phyloP scores from a whole-genome alignment of 2,888 invertebrate genomes.

The Pollenia angustigena region DNA sequence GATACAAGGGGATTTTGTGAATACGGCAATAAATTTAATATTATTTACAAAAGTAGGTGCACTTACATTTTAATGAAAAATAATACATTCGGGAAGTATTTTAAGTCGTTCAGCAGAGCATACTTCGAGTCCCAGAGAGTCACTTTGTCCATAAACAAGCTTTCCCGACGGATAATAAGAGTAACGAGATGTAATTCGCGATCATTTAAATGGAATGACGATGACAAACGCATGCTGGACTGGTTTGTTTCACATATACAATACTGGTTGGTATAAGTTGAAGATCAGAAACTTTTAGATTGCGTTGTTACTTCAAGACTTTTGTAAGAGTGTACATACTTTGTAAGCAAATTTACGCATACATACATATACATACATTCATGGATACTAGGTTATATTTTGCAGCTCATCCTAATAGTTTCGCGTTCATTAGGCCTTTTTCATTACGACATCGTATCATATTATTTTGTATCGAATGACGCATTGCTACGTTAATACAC shows the following conservation, averaged over 20 bases:
- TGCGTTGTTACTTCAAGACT: constrained; percentile 43
- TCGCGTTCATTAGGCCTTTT: constrained; percentile 50
- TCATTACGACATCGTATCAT: constrained; percentile 53
- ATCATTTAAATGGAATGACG: too few species aligned
- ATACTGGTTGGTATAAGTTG: constrained; percentile 12
- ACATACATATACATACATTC: not conserved
- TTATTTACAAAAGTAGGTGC: too few species aligned
- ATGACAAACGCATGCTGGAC: too few species aligned
- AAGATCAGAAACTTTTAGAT: constrained; percentile 51
- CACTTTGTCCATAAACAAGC: too few species aligned
- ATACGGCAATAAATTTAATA: too few species aligned
- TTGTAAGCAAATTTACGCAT: not conserved
- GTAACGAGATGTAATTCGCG: too few species aligned
- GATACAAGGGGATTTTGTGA: too few species aligned
- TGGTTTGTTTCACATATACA: constrained; percentile 2
- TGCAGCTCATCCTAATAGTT: constrained; percentile 41
- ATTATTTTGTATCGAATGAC: constrained; percentile 63
- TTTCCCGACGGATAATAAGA: too few species aligned
- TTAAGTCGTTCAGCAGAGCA: too few species aligned
- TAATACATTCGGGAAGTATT: too few species aligned
- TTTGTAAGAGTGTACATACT: not conserved
- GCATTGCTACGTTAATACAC: constrained; percentile 42
- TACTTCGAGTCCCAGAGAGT: too few species aligned
- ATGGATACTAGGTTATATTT: constrained; percentile 43
- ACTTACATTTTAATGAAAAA: too few species aligned